Base-by-base conservation (phyloP, 2,888 invertebrate genomes). In the Cetonia aurata region DNA sequence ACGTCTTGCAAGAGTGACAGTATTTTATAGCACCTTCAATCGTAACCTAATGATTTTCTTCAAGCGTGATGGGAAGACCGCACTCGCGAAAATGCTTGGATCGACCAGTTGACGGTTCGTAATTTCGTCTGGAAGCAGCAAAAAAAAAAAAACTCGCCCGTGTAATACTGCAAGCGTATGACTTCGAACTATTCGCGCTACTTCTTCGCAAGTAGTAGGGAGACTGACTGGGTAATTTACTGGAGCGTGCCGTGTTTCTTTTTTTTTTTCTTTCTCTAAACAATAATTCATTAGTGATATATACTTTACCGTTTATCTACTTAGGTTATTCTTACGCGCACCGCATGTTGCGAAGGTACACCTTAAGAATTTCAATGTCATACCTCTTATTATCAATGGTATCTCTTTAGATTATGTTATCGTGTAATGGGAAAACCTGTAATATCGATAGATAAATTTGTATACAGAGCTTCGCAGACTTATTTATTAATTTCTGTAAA, bases 171-270 rank as follows among this genome's bases (percentile, higher is more conserved):
- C 42, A 19, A 19, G 42, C 42, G 4, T 15, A 25, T 41, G 57
- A 42, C 42, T 57, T 37, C 57, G 10, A 42, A 42, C 44, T 57
- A 57, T 19, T 19, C 42, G 57, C 42, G 57, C 57, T 57, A 57
- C 57, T 57, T 57, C 57, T 57, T 57, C 17, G 33, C 37, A 37
- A 10, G 37, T 37, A 57, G 57, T 57, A 57, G 57, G 57, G 57
- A 12, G n/a, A 41, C 42, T 42, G 57, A n/a, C 41, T 17, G 6
- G 25, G 12, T 42, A 19, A 57, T 25, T 57, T 57, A 57, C 42
- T 57, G 57, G 57, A 57, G 57, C 57, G 57, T 42, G 42, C 57
- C 42, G 12, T 44, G 37, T 37, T 37, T 8, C 1, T 6, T 37
- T 37, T 37, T 37, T 37, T n/a, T 53, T 56, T 19, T 57, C 19